Conservation (phyloP, 2,797 vertebrate species). For the Euphonia xanthogaster region DNA sequence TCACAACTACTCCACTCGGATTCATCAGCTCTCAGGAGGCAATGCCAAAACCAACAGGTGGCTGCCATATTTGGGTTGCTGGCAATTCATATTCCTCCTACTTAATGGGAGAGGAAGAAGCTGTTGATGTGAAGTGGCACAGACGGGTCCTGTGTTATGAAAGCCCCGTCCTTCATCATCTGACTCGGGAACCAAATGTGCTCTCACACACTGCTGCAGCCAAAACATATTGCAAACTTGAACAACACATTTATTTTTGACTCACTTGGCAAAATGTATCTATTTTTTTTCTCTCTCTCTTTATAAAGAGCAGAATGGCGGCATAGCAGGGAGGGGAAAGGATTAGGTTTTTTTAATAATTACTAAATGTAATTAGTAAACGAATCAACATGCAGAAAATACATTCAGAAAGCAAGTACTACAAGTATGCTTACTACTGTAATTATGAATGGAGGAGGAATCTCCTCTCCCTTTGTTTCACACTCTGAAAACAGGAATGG, state of each 20-base stretch:
- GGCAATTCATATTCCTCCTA: constrained; percentile 60
- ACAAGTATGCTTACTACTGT: not conserved
- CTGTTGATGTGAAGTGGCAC: constrained; percentile 42
- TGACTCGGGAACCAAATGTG: constrained; percentile 62
- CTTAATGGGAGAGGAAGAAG: constrained; percentile 49
- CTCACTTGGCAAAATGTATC: constrained; percentile 22
- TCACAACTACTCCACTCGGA: not conserved
- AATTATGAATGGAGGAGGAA: not conserved
- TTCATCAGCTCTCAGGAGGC: constrained; percentile 24
- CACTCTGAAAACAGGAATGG: not conserved
- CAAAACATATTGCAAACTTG: constrained; percentile 40
- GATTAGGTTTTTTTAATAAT: not conserved
- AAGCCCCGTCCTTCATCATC: constrained; percentile 29
- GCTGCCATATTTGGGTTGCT: constrained; percentile 53
- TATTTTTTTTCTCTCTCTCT: not conserved
- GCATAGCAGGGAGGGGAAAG: not conserved
- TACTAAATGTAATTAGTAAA: not conserved
- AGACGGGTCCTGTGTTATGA: constrained; percentile 51
- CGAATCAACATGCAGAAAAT: not conserved
- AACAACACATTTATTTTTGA: constrained; percentile 62
- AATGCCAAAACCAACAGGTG: constrained; percentile 61
- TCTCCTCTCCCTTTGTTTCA: not conserved
- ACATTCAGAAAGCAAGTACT: not conserved
- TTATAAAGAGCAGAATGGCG: not conserved
- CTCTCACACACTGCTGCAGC: constrained; percentile 47